Conservation (phyloP, 1,140 invertebrate species). For the Pomacea maculata region DNA sequence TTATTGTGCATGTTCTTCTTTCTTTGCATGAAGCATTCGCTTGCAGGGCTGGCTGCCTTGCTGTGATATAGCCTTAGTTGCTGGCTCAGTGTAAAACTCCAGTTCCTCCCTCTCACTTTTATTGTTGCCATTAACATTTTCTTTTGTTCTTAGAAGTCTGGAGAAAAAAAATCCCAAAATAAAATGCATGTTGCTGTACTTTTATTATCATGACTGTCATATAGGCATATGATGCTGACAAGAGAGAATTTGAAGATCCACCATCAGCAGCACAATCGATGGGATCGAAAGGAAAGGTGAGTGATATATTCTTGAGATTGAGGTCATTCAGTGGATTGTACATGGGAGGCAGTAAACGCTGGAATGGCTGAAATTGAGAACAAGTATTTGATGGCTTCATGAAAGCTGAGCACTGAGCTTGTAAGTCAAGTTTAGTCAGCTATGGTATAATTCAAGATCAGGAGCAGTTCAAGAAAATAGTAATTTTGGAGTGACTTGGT, state of each 20-base stretch:
- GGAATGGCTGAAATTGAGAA: not conserved
- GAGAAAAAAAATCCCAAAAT: not conserved
- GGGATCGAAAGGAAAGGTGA: conserved; percentile 72
- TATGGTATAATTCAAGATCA: too few species aligned
- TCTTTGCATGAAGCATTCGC: too few species aligned
- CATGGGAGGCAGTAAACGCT: not conserved
- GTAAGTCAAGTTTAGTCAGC: too few species aligned
- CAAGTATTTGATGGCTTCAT: not conserved
- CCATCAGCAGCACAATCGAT: conserved; percentile 71
- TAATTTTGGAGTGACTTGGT: too few species aligned
- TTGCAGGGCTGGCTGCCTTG: too few species aligned
- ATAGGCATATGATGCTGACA: conserved; percentile 72
- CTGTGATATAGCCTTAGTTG: too few species aligned
- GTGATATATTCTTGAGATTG: not conserved
- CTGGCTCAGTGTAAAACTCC: too few species aligned
- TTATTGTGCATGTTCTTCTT: too few species aligned
- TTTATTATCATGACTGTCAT: not conserved
- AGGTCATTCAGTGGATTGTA: not conserved
- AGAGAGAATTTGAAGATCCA: conserved; percentile 73
- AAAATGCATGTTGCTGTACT: not conserved
- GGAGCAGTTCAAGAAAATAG: too few species aligned
- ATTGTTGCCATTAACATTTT: not conserved
- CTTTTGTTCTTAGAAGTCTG: not conserved
- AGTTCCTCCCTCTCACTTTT: not conserved
- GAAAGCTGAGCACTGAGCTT: too few species aligned